Conservation (phyloP, 2,888 invertebrate genomes). For the Halocaridina rubra region DNA sequence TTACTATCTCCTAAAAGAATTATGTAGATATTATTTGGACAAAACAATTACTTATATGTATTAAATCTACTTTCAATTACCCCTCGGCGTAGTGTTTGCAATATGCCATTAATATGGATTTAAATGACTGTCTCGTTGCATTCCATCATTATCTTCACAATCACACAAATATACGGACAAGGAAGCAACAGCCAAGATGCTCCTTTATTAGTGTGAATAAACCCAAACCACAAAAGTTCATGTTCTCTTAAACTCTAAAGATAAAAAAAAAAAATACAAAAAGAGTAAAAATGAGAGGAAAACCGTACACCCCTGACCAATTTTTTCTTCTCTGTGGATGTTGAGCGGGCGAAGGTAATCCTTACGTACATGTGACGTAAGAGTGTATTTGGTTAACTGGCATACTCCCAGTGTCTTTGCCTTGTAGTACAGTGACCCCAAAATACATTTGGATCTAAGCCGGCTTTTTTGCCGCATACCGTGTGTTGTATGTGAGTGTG, state of each 20-base stretch:
- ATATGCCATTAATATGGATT: too few relatives aligned
- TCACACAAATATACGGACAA: too few relatives aligned
- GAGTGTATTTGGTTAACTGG: neutral
- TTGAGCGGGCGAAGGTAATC: neutral
- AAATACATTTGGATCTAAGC: constrained; percentile 44
- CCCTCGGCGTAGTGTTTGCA: too few relatives aligned
- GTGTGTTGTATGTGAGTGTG: constrained; percentile 1
- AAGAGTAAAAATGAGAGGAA: constrained; percentile 27
- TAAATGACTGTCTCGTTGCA: too few relatives aligned
- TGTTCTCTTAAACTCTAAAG: constrained; percentile 19
- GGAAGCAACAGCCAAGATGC: constrained; percentile 24
- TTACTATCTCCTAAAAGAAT: too few relatives aligned
- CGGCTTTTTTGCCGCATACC: neutral
- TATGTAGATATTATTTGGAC: too few relatives aligned
- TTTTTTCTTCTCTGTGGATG: constrained; percentile 27
- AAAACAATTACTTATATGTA: too few relatives aligned
- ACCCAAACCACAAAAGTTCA: constrained; percentile 9
- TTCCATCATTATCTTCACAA: too few relatives aligned
- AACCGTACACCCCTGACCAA: constrained; percentile 56
- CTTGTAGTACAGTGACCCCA: constrained; percentile 52
- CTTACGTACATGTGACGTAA: neutral
- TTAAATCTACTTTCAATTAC: too few relatives aligned
- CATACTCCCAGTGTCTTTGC: constrained; percentile 25
- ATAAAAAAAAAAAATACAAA: neutral
- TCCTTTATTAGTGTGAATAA: constrained; percentile 26